Base-by-base conservation (phyloP, 2,113 vertebrate species). In the Myotis brandtii region DNA sequence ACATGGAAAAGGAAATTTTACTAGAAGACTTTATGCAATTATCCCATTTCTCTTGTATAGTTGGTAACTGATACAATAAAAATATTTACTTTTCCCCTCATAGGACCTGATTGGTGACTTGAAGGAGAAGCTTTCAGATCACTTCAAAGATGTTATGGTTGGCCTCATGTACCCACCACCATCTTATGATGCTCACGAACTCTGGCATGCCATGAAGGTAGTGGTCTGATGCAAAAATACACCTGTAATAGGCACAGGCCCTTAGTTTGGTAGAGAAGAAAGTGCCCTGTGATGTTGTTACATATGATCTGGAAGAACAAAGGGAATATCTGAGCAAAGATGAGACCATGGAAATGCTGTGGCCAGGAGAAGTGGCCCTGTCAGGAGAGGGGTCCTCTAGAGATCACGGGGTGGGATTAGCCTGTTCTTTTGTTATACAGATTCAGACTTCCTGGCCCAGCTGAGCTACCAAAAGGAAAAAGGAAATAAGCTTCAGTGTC, bases 131-230 rank as follows among this genome's bases (percentile, higher is more conserved):
- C 98, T 99, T 32, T 99, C 98, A 21, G 96, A 98, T 72, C 99
- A 99, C 91, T 98, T 99, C 96, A 98, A 98, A 97, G 98, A 99
- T 2, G 98, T 99, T 21, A 99, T 99, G 98, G 98, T 98, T 93
- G 98, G 98, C 30, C 97, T 99, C 86, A 98, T 99, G 98, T 99
- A 98, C 69, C 90, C 98, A 25, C 98, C 98, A 3, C 97, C 98
- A 3, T 97, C 93, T 7, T 99, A 98, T 2, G 99, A 99, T 89
- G 98, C 98, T 66, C 98, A 99, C 0, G 98, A 99, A 89, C 98
- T 99, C 81, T 98, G 98, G 98, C 98, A 99, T 27, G 98, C 99
- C 77, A 98, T 99, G 98, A 99, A 99, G 99, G 99, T 99, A 98
- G 34, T 50, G 46, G 50, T 87, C 46, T 37, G 64, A 90, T 25